Base-by-base conservation (phyloP, 2,888 invertebrate genomes). In the Acleris sparsana region DNA sequence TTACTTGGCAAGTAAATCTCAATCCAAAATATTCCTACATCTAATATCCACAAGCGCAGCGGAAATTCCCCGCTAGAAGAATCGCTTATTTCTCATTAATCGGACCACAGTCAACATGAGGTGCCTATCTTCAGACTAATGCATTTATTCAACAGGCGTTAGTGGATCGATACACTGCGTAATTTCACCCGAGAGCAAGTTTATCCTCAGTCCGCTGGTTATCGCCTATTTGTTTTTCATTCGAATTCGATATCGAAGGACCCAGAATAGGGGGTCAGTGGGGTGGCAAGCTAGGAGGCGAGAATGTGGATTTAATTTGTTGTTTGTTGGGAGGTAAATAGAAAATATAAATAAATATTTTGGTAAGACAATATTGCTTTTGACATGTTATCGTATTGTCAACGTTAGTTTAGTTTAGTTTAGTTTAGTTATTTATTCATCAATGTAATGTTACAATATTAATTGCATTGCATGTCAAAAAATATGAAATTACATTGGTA, bases 111-210 rank as follows among this genome's bases (percentile, higher is more conserved):
- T 62, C 55, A 55, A 74, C 78, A 82, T 83, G 86, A 87, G 88
- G 89, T 86, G 88, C 86, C 88, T 89, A 88, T 87, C 91, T 89
- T 88, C 89, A 87, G 87, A 71, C 89, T 92, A 92, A 92, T 92
- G 91, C 92, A 92, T 92, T 92, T 88, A 92, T 92, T 90, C 91
- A 92, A 82, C 86, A 92, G 88, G 78, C 84, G 74, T 80, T 73
- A 75, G 69, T 69, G 20, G 89, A 87, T 91, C 91, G 90, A 90
- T 89, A 83, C 84, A 73, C 74, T 80, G 83, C 83, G 88, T 86
- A 86, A 89, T 89, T 88, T 86, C 83, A 80, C 85, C 79, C 83
- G 79, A 78, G 79, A 78, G 79, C 79, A 78, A 71, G 66, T 64
- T 60, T 59, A 43, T 56, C 61, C 22, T 52, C 65, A 66, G 56